phyloP scores from a whole-genome alignment of 1,140 invertebrate genomes.

The Bombus superbus region DNA sequence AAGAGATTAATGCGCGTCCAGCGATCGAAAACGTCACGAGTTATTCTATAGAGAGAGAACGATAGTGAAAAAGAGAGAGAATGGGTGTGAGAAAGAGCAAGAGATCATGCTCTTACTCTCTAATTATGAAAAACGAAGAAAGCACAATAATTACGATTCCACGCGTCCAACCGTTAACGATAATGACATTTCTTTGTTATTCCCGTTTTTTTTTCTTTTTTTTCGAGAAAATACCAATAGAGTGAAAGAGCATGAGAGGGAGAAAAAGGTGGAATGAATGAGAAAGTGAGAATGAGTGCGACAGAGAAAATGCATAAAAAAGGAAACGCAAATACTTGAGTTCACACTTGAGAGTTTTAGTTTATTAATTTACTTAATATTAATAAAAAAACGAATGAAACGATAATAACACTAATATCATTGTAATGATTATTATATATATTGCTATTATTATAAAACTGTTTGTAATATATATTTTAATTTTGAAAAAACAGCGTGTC shows the following conservation, averaged over 20 bases:
- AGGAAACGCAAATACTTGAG: constrained; percentile 60
- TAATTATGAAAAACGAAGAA: constrained; percentile 37
- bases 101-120: not conserved
- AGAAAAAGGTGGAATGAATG: not conserved
- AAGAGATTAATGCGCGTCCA: not conserved
- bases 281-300: not conserved
- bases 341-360: constrained; percentile 70
- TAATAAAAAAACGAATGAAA: constrained; percentile 75
- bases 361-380: constrained; percentile 81
- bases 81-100: constrained; percentile 7
- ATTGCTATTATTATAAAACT: constrained; percentile 81
- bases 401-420: constrained; percentile 80
- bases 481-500: constrained; percentile 77
- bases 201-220: constrained; percentile 35
- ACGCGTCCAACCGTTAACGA: constrained; percentile 47
- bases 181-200: constrained; percentile 54
- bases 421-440: constrained; percentile 81
- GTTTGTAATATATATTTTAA: constrained; percentile 83
- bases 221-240: constrained; percentile 11
- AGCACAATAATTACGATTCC: constrained; percentile 60
- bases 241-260: not conserved
- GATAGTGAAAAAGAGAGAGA: not conserved
- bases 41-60: not conserved
- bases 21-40: constrained; percentile 3
- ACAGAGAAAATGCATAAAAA: constrained; percentile 40